A percentile compares a stretch with the other conserved stretches of the same genome.
These are phyloP conservation scores for Rhabditoides inermis DNA, from an alignment of 2,888 invertebrate genomes.

Conservation along the genomic window DNA sequence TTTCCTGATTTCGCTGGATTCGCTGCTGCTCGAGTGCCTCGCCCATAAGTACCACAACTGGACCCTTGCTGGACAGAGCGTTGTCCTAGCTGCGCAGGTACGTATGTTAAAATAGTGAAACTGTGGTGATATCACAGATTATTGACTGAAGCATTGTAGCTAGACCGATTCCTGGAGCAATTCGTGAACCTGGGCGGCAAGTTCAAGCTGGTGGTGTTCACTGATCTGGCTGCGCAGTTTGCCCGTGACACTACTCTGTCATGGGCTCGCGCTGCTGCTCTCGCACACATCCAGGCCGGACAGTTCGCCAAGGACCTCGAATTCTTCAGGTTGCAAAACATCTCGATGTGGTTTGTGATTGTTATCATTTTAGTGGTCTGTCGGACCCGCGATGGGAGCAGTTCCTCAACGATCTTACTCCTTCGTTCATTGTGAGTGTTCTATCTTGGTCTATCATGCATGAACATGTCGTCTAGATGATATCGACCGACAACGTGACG, in stretches of 20 bases:
- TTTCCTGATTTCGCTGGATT: slow-evolving; percentile 47
- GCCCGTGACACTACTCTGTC: slow-evolving; percentile 38
- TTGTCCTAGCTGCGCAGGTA: slow-evolving; percentile 43
- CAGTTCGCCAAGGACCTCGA: slow-evolving; percentile 12
- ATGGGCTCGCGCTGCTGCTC: slow-evolving; percentile 34
- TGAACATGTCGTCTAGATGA: too few species aligned
- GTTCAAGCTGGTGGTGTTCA: slow-evolving; percentile 47
- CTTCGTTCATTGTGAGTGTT: slow-evolving; percentile 38
- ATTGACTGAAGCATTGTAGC: too few species aligned
- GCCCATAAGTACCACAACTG: slow-evolving; percentile 50
- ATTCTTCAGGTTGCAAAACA: neutral
- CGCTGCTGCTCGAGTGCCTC: slow-evolving; percentile 42
- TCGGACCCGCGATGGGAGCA: slow-evolving; percentile 39
- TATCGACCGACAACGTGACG: slow-evolving; percentile 44
- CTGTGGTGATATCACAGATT: too few species aligned
- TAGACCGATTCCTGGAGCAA: slow-evolving; percentile 40
- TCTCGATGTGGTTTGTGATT: neutral
- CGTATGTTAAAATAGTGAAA: neutral
- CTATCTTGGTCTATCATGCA: too few species aligned
- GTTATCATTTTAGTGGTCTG: slow-evolving; percentile 32
- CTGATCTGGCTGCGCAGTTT: slow-evolving; percentile 39
- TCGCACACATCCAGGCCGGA: slow-evolving; percentile 28
- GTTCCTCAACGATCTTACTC: slow-evolving; percentile 42
- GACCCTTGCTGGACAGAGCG: slow-evolving; percentile 47
- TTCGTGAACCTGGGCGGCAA: slow-evolving; percentile 42